Evolutionary conservation across 2,888 invertebrate genomes (phyloP).

Genomic region (Pachliopta kotzebuea): DNA sequence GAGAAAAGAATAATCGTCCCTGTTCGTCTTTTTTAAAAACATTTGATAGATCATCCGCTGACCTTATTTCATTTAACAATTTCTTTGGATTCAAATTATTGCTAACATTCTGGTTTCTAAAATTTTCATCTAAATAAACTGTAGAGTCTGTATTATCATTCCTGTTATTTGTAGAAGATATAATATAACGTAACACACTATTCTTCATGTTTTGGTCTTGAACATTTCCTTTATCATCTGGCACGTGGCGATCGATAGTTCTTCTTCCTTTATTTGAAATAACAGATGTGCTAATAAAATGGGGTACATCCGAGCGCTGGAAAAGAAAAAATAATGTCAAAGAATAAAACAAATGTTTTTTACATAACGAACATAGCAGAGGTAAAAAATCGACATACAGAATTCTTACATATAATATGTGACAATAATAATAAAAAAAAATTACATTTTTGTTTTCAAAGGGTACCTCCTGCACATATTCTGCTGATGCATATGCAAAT

Average conservation of each 20-base stretch:
- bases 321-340: not conserved
- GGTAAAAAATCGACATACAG: not conserved
- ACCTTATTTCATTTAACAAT: conserved; percentile 8
- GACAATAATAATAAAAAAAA: not conserved
- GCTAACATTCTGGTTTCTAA: not conserved
- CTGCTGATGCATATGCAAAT: conserved; percentile 2
- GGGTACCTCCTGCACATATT: not conserved
- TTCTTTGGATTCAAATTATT: conserved; percentile 10
- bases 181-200: not conserved
- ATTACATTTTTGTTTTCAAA: conserved; percentile 5
- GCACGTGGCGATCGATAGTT: not conserved
- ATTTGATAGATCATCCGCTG: conserved; percentile 6
- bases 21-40: conserved; percentile 18
- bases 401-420: not conserved
- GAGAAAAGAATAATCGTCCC: conserved; percentile 18
- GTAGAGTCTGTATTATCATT: conserved; percentile 2
- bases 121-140: conserved; percentile 4
- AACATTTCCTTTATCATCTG: not conserved
- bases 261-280: conserved; percentile 15
- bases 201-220: not conserved
- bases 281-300: not conserved
- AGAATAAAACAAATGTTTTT: too few relatives aligned
- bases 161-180: not conserved
- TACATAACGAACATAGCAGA: not conserved
- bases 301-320: not conserved